phyloP scores from a whole-genome alignment of 2,797 vertebrate genomes.

The Knipowitschia caucasica region DNA sequence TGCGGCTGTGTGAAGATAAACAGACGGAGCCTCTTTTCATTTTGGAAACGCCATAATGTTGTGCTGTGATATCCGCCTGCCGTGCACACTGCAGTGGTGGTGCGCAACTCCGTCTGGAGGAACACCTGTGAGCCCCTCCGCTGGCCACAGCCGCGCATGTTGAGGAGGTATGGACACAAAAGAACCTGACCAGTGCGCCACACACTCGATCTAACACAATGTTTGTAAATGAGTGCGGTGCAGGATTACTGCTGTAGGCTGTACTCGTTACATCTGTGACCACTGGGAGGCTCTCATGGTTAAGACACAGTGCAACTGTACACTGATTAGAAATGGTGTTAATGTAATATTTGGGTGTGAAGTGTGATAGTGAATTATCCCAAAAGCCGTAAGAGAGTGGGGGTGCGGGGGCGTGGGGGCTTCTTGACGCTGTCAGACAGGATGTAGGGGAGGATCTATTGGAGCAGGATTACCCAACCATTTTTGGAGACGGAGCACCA shows the following conservation, averaged over 20 bases:
- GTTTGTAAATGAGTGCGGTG: background rate
- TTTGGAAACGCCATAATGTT: conserved; percentile 46
- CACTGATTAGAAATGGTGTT: background rate
- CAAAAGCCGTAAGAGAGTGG: conserved; percentile 18
- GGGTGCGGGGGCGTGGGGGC: conserved; percentile 37
- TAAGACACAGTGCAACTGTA: conserved; percentile 1
- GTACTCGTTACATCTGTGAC: conserved; percentile 1
- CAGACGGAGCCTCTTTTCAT: conserved; percentile 21
- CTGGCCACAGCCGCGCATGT: conserved; percentile 36
- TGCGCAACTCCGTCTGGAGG: conserved; percentile 62
- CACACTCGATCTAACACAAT: conserved; percentile 8
- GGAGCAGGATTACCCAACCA: conserved; percentile 56
- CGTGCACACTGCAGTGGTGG: conserved; percentile 70
- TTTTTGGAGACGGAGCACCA: conserved; percentile 59
- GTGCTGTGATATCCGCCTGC: conserved; percentile 36
- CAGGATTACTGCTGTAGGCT: background rate
- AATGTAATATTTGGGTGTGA: conserved; percentile 14
- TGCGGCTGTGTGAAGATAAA: background rate
- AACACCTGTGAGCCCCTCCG: conserved; percentile 66
- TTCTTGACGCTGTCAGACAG: conserved; percentile 54
- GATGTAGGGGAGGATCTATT: conserved; percentile 52
- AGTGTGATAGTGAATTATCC: conserved; percentile 8
- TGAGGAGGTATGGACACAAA: conserved; percentile 58
- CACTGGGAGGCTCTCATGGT: conserved; percentile 8
- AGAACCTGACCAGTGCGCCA: conserved; percentile 23